Evolutionary conservation across 2,888 invertebrate genomes (phyloP).

Genomic region (Sympetrum striolatum): DNA sequence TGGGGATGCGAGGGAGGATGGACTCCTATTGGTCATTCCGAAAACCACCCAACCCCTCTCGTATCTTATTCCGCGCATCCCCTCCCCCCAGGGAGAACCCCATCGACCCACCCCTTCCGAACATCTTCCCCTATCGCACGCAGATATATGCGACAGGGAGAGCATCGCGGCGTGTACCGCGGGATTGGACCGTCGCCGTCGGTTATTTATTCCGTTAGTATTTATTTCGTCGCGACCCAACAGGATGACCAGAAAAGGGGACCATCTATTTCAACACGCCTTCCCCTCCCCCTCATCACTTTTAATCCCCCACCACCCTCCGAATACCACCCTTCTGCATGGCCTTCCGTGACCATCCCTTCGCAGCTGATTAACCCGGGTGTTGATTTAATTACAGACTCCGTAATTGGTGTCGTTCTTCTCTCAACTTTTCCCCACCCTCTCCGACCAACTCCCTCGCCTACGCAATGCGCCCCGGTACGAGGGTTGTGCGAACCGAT

Average conservation of each 20-base stretch:
- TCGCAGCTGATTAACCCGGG: conserved; percentile 51
- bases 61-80: conserved; percentile 15
- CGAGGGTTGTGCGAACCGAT: neutral
- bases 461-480: neutral
- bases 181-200: conserved; percentile 36
- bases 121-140: neutral
- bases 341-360: conserved; percentile 38
- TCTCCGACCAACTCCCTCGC: neutral
- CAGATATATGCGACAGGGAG: conserved; percentile 3
- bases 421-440: conserved; percentile 44
- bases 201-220: conserved; percentile 41
- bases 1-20: neutral
- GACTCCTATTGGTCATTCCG: conserved; percentile 16
- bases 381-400: conserved; percentile 52
- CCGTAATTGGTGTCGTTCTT: conserved; percentile 50
- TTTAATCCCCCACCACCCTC: neutral
- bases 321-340: neutral
- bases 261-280: conserved; percentile 9
- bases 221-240: conserved; percentile 34
- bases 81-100: neutral
- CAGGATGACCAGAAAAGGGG: conserved; percentile 23
- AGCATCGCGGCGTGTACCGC: conserved; percentile 35
- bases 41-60: neutral
- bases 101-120: neutral
- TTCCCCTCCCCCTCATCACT: neutral